Evolutionary conservation across 23 tunicate species (phyloP).

Genomic region (Ascidia mentula): DNA sequence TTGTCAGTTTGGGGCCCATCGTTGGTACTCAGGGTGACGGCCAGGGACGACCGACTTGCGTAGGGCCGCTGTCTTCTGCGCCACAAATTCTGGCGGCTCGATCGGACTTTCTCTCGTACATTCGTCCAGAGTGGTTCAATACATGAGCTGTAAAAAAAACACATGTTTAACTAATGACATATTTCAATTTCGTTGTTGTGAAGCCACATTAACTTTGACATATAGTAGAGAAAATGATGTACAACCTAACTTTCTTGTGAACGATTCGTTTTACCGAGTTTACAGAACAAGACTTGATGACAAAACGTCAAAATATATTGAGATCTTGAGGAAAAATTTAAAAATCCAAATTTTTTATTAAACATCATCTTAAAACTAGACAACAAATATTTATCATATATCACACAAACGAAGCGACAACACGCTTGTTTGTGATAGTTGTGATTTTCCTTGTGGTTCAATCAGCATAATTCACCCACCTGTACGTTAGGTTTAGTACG

Average conservation of each 20-base stretch:
- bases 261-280: not conserved
- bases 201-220: too few species aligned
- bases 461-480: too few species aligned
- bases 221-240: not conserved
- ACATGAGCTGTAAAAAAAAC: constrained; percentile 16
- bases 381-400: too few species aligned
- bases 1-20: constrained; percentile 23
- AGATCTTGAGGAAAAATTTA: too few species aligned
- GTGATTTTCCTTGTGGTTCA: too few species aligned
- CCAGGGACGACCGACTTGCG: constrained; percentile 35
- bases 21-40: constrained; percentile 29
- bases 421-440: too few species aligned
- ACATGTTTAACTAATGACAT: not conserved
- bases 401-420: too few species aligned
- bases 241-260: not conserved
- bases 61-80: constrained; percentile 32
- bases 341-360: too few species aligned
- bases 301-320: too few species aligned
- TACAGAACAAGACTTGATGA: not conserved
- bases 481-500: constrained; percentile 36
- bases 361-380: too few species aligned
- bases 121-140: constrained; percentile 20
- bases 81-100: constrained; percentile 27
- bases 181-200: too few species aligned
- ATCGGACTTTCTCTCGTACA: constrained; percentile 14